Conservation (phyloP, 2,888 invertebrate genomes). For the Epirrhoe tristata region DNA sequence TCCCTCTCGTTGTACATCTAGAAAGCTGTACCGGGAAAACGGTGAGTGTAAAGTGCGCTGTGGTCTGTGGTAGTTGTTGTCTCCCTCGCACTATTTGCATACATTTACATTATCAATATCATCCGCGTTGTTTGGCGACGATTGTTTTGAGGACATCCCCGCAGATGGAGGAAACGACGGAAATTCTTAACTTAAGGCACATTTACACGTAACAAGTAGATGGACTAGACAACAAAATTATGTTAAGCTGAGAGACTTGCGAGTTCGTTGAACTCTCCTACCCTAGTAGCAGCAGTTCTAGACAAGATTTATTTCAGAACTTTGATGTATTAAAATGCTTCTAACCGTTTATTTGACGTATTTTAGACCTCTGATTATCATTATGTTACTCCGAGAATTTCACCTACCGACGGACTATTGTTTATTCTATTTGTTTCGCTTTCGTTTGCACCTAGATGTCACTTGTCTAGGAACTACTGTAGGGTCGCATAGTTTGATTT, state of each 20-base stretch:
- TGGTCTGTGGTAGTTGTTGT: conserved; percentile 37
- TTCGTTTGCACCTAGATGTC: neutral
- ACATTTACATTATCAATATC: conserved; percentile 80
- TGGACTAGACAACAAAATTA: no score
- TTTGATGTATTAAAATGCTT: neutral
- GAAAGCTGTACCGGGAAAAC: no score
- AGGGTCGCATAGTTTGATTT: conserved; percentile 8
- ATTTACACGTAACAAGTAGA: neutral
- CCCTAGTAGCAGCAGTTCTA: neutral
- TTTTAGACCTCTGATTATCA: no score
- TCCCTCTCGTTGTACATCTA: no score
- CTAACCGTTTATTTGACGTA: no score
- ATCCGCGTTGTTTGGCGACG: conserved; percentile 65
- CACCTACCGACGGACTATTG: neutral
- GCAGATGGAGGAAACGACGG: no score
- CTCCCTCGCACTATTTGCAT: conserved; percentile 68
- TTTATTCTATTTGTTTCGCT: neutral
- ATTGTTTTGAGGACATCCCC: conserved; percentile 36
- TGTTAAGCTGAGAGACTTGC: no score
- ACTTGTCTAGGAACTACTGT: neutral
- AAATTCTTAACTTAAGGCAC: neutral
- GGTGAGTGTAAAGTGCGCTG: neutral
- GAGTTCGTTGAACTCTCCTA: no score
- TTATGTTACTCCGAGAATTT: no score
- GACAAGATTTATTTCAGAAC: neutral